Evolutionary conservation across 2,888 invertebrate genomes (phyloP), one percentile per base, ranked within the genome.

Genomic region (Onchidella celtica): DNA sequence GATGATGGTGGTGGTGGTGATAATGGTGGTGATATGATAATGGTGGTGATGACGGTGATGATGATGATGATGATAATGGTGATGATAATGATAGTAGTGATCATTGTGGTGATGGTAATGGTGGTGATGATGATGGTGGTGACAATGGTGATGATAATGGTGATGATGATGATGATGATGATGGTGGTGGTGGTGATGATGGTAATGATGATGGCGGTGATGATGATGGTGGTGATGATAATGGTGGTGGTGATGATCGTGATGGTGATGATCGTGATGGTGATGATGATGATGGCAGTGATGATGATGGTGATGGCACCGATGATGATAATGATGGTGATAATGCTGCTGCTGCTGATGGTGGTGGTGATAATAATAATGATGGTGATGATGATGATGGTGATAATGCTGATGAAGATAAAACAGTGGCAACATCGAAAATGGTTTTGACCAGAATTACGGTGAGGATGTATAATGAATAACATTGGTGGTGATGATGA

Each of bases 241-340:
- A 66, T 63, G 24, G 24, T 63, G 24, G 24, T 63, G 24, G 24
- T 63, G 24, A 63, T 63, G 24, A 63, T 63, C 9, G 24, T 63
- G 24, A 63, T 63, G 24, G 24, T 63, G 24, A 63, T 63, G 24
- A 63, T 63, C 11, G 24, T 63, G 24, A 63, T 63, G 24, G 24
- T 63, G 24, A 63, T 63, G 24, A 63, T 63, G 24, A 63, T 63
- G 24, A 63, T 63, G 63, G 24, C 24, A 24, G 24, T 63, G 24
- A 63, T 63, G 21, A 14, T 63, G 55, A 63, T 63, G 63, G 24
- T 63, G 63, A 63, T 63, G 63, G 24, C 24, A 24, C 11, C 24
- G 63, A 63, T 63, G 63, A 63, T 63, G 63, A 63, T 63, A 24
- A 63, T 63, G 63, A 63, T 63, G 63, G 24, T 63, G n/a, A n/a